A percentile compares a stretch with the other conserved stretches of the same genome.
Conservation (phyloP, 2,113 vertebrate species). For the Catharus minimus region DNA sequence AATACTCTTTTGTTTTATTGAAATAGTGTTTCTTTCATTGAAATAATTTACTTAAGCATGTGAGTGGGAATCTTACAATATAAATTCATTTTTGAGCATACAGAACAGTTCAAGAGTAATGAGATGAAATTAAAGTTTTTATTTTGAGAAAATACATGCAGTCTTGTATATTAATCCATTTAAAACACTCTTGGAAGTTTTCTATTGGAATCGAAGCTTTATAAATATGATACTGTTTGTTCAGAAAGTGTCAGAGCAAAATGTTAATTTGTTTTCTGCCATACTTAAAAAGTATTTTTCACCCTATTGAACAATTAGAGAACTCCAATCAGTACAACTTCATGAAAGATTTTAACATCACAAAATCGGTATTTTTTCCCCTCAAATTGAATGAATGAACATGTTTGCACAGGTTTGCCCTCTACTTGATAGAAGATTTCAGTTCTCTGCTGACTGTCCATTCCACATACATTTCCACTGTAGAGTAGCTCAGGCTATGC, state of each 20-base stretch:
- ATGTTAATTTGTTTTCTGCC: not conserved
- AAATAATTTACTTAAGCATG: not conserved
- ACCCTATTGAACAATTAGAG: not conserved
- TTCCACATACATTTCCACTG: not conserved
- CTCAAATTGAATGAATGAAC: not conserved
- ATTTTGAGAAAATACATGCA: not conserved
- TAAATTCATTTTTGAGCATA: not conserved
- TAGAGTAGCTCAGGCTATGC: not conserved
- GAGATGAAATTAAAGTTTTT: not conserved
- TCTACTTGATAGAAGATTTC: not conserved
- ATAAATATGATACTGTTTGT: not conserved
- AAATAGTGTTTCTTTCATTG: not conserved
- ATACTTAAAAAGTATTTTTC: not conserved
- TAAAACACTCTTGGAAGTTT: not conserved
- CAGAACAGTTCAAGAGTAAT: not conserved
- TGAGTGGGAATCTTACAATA: not conserved
- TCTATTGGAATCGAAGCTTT: not conserved
- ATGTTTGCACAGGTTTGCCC: not conserved
- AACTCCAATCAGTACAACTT: accelerated
- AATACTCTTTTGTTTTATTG: not conserved
- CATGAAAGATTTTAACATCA: not conserved
- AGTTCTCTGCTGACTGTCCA: not conserved
- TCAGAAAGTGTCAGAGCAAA: not conserved
- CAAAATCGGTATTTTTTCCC: not conserved
- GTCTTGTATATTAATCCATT: not conserved